Percentiles rank a stretch among this genome's conserved stretches.
Evolutionary conservation across 2,797 vertebrate genomes (phyloP).

Genomic region (Syngnathus rostellatus): DNA sequence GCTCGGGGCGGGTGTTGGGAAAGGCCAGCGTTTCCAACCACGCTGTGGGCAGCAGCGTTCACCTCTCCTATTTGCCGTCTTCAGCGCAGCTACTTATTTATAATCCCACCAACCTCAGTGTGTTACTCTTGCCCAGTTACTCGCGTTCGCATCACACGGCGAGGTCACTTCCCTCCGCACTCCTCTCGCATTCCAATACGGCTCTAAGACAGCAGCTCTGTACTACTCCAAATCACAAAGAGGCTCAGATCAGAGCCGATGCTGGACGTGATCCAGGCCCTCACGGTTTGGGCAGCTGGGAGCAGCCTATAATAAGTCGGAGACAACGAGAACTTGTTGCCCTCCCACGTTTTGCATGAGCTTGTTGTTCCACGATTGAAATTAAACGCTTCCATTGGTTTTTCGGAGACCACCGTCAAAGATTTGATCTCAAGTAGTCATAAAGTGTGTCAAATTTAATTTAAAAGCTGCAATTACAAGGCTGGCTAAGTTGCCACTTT

Average conservation of each 20-base stretch:
- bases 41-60: slow-evolving; percentile 64
- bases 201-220: slow-evolving; percentile 72
- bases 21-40: slow-evolving; percentile 59
- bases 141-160: slow-evolving; percentile 67
- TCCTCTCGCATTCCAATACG: slow-evolving; percentile 71
- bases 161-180: slow-evolving; percentile 69
- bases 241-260: slow-evolving; percentile 68
- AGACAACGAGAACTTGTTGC: slow-evolving; percentile 68
- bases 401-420: slow-evolving; percentile 29
- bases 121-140: slow-evolving; percentile 62
- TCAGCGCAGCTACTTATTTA: slow-evolving; percentile 70
- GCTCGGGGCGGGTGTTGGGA: slow-evolving; percentile 60
- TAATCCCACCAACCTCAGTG: slow-evolving; percentile 69
- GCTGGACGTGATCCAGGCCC: slow-evolving; percentile 71
- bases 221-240: slow-evolving; percentile 66
- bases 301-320: slow-evolving; percentile 70
- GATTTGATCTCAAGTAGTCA: neutral
- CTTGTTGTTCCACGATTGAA: slow-evolving; percentile 55
- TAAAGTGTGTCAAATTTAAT: neutral
- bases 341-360: slow-evolving; percentile 69
- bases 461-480: neutral
- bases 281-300: slow-evolving; percentile 66
- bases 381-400: slow-evolving; percentile 59
- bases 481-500: neutral
- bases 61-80: slow-evolving; percentile 62